Base-by-base conservation (phyloP, 2,113 vertebrate species). In the Xiphorhynchus elegans region DNA sequence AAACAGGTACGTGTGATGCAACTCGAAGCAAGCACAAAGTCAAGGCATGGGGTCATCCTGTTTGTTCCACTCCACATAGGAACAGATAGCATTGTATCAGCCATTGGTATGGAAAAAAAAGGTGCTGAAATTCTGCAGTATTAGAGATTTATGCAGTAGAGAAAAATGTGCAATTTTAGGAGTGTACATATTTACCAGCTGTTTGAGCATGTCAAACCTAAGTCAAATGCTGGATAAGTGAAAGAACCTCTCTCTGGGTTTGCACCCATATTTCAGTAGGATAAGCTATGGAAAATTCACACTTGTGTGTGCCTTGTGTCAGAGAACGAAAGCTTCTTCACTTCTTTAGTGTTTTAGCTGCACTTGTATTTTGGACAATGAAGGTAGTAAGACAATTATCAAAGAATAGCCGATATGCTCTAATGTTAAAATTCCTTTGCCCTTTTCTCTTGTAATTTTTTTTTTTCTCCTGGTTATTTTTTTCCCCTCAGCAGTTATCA, bases 161-260 rank as follows among this genome's bases (percentile, higher is more conserved):
- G 55, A 44, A 76, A 81, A 84, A 63, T 10, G 13, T 50, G 8
- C 13, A 18, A 1, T 47, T 16, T 47, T 67, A n/a, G 20, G n/a
- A 70, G 4, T 25, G 7, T 52, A 7, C 1, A 1, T 55, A 13
- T 73, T 76, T 66, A 2, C 15, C 4, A 4, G 8, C 3, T 83
- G 18, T 19, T 91, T 62, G 76, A 62, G 13, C 33, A 35, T 24
- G 28, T 90, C 24, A 44, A 10, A 77, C 23, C 9, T 56, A 31
- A 44, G 37, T 50, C 33, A 78, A 81, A 64, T 47, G 2, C 6
- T 76, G 13, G 6, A 7, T 69, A 18, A 33, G 58, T 55, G 20
- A 31, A 56, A 46, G 62, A 76, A 46, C 3, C 2, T 66, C 15
- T 56, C 21, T 33, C 17, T 77, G 37, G 26, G 11, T 28, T 14